Base-by-base conservation (phyloP, 2,113 vertebrate genomes). In the Tupaia chinensis region DNA sequence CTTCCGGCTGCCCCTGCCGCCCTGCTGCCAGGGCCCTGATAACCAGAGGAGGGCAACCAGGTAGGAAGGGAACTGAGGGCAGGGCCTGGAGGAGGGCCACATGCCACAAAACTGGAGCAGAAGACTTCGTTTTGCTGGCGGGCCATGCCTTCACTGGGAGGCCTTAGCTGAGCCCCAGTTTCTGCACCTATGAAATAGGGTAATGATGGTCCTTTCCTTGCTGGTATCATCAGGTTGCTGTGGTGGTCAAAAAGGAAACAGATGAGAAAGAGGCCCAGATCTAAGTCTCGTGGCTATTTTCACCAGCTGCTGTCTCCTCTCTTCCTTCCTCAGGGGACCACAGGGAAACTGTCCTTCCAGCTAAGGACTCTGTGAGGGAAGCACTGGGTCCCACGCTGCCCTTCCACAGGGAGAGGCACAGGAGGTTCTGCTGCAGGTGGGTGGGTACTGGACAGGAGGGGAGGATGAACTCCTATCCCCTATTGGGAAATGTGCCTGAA, bases 131-230 rank as follows among this genome's bases (percentile, higher is more conserved):
- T 63, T 32, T 15, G n/a, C 25, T 54, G 16, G 56, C 7, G 66
- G 15, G 88, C 4, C 63, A 25, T 16, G 4, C 14, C 32, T 78
- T 44, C 60, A n/a, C 72, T n/a, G 9, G 22, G 19, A 63, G 87
- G 77, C 60, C 56, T 65, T 5, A 1, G 65, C 23, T 1, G 61
- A 72, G 85, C 25, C 74, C 94, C 58, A 15, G 65, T 92, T 87
- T 95, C 87, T 44, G 87, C 63, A 72, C 73, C 72, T 93, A 66
- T 72, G 84, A 81, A 87, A 27, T 70, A 83, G 54, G 32, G 16
- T 68, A 11, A 56, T 56, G 66, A 69, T 61, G 66, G 65, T 20
- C 17, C 20, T 32, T n/a, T 34, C 16, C 23, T 17, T 15, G 32
- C 23, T 34, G 27, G 53, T 4, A 27, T 77, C 74, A 16, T 78